phyloP scores from a whole-genome alignment of 1,140 invertebrate species.

The Mamestra configurata region DNA sequence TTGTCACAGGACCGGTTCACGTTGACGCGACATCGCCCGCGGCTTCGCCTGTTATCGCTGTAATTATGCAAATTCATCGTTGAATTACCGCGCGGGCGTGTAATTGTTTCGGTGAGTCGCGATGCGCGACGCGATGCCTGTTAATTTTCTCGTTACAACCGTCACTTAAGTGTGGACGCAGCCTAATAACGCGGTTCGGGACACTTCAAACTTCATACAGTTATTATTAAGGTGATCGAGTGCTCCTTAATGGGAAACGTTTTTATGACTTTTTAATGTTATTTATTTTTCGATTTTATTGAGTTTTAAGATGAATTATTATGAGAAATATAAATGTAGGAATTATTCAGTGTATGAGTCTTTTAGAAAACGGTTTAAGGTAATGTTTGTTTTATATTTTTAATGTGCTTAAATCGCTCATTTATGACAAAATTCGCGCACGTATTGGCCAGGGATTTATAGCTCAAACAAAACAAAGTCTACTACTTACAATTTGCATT shows the following conservation, averaged over 20 bases:
- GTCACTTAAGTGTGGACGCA: constrained; percentile 54
- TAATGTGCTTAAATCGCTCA: background rate
- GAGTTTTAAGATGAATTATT: constrained; percentile 1
- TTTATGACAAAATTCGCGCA: too few relatives aligned
- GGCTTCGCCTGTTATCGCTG: constrained; percentile 60
- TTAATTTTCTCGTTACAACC: constrained; percentile 58
- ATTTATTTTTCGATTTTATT: background rate
- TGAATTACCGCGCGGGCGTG: constrained; percentile 61
- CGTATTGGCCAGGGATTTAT: too few relatives aligned
- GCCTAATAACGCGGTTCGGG: constrained; percentile 34
- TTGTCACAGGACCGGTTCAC: constrained; percentile 56
- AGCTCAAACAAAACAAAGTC: too few relatives aligned
- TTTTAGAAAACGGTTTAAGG: too few relatives aligned
- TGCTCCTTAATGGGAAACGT: constrained; percentile 1
- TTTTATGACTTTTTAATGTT: background rate
- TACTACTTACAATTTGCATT: too few relatives aligned
- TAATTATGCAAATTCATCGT: constrained; percentile 73
- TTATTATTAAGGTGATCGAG: constrained; percentile 34
- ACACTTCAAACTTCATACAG: background rate
- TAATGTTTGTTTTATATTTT: too few relatives aligned
- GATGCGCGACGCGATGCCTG: constrained; percentile 33
- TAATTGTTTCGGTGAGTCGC: constrained; percentile 54
- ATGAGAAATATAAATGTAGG: background rate
- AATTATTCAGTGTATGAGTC: too few relatives aligned
- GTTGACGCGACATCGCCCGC: constrained; percentile 56